Percentiles rank a stretch among this genome's conserved stretches.
Conservation (phyloP, 2,888 invertebrate species). For the Reticulitermes lucifugus region DNA sequence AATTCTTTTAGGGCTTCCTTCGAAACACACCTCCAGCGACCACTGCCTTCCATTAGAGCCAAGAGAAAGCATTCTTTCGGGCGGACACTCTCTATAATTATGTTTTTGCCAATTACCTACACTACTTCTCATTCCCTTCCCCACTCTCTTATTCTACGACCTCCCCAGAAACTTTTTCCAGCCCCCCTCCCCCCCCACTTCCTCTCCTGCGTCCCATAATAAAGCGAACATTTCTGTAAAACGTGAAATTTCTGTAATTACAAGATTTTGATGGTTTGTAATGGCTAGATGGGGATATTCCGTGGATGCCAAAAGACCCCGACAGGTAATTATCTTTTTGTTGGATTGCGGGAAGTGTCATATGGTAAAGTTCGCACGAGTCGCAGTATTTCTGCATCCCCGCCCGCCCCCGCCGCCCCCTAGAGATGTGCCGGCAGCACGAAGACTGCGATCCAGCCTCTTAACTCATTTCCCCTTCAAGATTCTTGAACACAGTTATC, state of each 20-base stretch:
- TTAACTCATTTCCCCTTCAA: not conserved
- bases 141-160: not conserved
- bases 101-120: slow-evolving; percentile 10
- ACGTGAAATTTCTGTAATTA: slow-evolving; percentile 41
- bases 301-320: slow-evolving; percentile 1
- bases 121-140: not conserved
- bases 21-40: too few relatives aligned
- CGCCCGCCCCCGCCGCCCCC: not conserved
- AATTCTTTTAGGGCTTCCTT: too few relatives aligned
- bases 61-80: not conserved
- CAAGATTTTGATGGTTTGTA: slow-evolving; percentile 47
- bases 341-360: slow-evolving; percentile 25
- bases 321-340: slow-evolving; percentile 50
- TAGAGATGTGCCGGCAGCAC: not conserved
- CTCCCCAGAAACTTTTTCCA: not conserved
- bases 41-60: not conserved
- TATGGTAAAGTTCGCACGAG: slow-evolving; percentile 30
- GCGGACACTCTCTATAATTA: not conserved
- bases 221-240: slow-evolving; percentile 9
- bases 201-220: not conserved
- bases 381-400: not conserved
- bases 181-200: too few relatives aligned
- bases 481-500: slow-evolving; percentile 3
- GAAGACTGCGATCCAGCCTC: not conserved
- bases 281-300: slow-evolving; percentile 23